These are phyloP conservation scores for Alosa alosa DNA, from an alignment of 2,113 vertebrate genomes.

Conservation along the genomic window DNA sequence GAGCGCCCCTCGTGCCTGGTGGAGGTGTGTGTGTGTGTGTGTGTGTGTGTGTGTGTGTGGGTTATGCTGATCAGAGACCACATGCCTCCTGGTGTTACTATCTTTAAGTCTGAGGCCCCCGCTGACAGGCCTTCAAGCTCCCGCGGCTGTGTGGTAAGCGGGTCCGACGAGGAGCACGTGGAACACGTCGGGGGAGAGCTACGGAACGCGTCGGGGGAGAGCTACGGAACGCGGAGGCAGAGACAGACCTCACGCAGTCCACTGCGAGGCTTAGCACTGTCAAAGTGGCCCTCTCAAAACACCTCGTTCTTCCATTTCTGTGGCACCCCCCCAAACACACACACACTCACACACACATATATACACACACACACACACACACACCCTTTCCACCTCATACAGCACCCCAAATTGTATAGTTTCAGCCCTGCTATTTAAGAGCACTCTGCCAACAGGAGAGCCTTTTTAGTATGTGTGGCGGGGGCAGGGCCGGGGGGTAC, in stretches of 20 bases:
- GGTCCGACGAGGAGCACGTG: neutral
- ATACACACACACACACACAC: neutral
- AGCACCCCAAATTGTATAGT: neutral
- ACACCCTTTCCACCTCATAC: neutral
- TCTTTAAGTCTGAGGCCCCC: neutral
- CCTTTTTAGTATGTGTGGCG: neutral
- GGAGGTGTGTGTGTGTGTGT: too few species aligned
- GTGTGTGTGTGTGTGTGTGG: too few species aligned
- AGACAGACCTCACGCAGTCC: neutral
- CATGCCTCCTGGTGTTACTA: neutral
- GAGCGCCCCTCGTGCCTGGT: neutral
- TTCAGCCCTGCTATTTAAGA: neutral
- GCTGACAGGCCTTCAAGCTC: constrained; percentile 23
- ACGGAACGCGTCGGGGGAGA: neutral
- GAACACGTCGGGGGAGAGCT: neutral
- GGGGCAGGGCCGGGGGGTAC: neutral
- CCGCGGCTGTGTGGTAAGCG: neutral
- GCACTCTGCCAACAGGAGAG: neutral
- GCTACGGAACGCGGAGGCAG: neutral
- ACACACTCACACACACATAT: neutral
- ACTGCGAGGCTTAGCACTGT: neutral
- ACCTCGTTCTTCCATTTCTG: neutral
- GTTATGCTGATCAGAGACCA: neutral
- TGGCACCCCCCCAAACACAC: neutral
- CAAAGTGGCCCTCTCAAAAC: neutral